Evolutionary conservation across 2,888 invertebrate genomes (phyloP), one percentile per base, ranked within the genome.

Genomic region (Caradrina clavipalpis): DNA sequence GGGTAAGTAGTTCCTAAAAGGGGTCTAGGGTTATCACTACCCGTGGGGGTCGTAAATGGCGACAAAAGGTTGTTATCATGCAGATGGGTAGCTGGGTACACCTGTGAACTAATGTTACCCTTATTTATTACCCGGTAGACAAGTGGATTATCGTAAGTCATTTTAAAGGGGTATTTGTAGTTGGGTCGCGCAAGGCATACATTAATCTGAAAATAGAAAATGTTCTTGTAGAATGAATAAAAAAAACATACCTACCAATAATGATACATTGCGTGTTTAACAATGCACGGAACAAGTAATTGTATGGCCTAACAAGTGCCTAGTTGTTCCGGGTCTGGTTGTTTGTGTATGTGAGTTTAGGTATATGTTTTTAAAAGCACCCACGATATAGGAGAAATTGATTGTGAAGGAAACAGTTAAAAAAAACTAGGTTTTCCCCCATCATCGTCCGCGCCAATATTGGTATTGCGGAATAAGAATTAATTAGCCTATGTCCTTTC

Each of bases 1-100:
- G 58, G 49, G 60, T n/a, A n/a, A n/a, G n/a, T 68, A 83, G 68
- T 71, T 58, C 42, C 68, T 73, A 57, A 64, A 73, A 70, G 51
- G 65, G 61, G 59, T 64, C 59, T 26, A 21, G 31, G 35, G 56
- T 71, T 69, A 63, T 62, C 61, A 21, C 54, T 56, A 22, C 80
- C 65, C 69, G 51, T 72, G 62, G 64, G 71, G 51, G 51, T 60
- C 53, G 59, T 80, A 51, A 66, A 65, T 39, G 69, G 45, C 6
- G 35, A 75, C 64, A 47, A 72, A 62, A 69, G 67, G 72, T 66
- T 69, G 57, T 49, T 70, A 71, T 67, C 60, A 59, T 59, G 56
- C 31, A 53, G 60, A 73, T 64, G 21, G 66, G 39, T 58, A 45
- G 65, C 50, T 60, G 26, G 22, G 22, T 22, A 58, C 81, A 80